Evolutionary conservation across 2,113 vertebrate species (phyloP), one percentile per base, ranked within the genome.

Genomic region (Hemibagrus wyckioides): DNA sequence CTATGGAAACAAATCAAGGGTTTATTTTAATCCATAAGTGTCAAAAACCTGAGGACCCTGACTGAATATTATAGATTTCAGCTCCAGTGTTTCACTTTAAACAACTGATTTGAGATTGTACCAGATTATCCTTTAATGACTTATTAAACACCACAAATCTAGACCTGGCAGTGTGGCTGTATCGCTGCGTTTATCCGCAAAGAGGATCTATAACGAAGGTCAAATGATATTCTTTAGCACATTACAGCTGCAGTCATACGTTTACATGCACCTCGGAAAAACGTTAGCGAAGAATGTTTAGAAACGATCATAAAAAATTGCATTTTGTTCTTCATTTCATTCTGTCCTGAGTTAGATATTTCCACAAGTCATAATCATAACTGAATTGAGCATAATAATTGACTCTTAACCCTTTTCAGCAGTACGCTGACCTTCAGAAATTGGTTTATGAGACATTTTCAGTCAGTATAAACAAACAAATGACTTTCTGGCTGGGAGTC

Each of bases 1-100:
- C 98, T 99, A 91, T 44, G 65, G 25, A 73, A 61, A 77, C 57
- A 28, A 36, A 88, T 15, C 21, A 36, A 25, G 39, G 19, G 36
- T 21, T 79, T 79, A 44, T 14, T 80, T 63, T 30, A 28, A 41
- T 36, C 44, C 48, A 33, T 36, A 48, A n/a, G 19, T 76, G 30
- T n/a, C 33, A 69, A 83, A 82, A 82, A 14, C 56, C 48, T 57
- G 10, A 52, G 14, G 48, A 52, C 76, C 28, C 85, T 50, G n/a
- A 59, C 8, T 17, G 23, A 63, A 77, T 65, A 83, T 54, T 75
- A 75, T 1, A 67, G 23, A 1, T 11, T 73, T 39, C 3, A n/a
- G 15, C 41, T 15, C 41, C 23, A 67, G 82, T 83, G 10, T 36
- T 6, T 10, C 14, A 8, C 44, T 48, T 44, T 6, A 39, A 73